Evolutionary conservation across 2,797 vertebrate genomes (phyloP).

Genomic region (Artibeus lituratus): DNA sequence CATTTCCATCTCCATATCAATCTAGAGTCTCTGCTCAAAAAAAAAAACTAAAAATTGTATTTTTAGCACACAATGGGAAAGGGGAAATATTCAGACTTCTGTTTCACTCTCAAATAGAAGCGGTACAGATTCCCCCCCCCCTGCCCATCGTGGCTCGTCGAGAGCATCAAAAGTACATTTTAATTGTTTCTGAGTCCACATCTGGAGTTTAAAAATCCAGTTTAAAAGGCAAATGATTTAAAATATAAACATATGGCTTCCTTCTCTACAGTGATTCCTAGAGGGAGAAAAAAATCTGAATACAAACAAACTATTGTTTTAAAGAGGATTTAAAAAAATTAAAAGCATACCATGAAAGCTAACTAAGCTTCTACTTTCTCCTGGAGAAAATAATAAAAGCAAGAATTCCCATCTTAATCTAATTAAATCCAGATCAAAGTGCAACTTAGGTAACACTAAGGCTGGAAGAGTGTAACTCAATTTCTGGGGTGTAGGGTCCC

Average conservation of each 20-base stretch:
- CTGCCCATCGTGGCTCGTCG: background rate
- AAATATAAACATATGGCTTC: slow-evolving; percentile 57
- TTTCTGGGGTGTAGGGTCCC: background rate
- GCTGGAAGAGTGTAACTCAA: background rate
- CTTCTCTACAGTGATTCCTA: slow-evolving; percentile 39
- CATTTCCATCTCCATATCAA: background rate
- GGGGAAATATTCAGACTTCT: slow-evolving; percentile 12
- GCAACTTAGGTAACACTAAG: background rate
- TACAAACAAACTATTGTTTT: slow-evolving; percentile 43
- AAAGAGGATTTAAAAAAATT: background rate
- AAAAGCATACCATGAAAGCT: slow-evolving; percentile 30
- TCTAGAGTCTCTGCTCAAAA: background rate
- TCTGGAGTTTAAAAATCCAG: slow-evolving; percentile 47
- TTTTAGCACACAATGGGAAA: background rate
- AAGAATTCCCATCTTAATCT: background rate
- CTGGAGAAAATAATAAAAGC: slow-evolving; percentile 42
- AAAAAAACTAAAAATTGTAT: background rate
- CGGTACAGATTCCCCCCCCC: background rate
- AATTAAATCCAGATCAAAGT: slow-evolving; percentile 20
- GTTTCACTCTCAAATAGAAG: background rate
- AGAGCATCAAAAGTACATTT: background rate
- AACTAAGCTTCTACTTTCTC: slow-evolving; percentile 55
- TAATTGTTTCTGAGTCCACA: slow-evolving; percentile 51
- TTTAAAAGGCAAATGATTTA: slow-evolving; percentile 63
- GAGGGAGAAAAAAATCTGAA: background rate